Percentiles rank a stretch among this genome's conserved stretches.
Evolutionary conservation across 1,140 invertebrate species (phyloP).

Genomic region (Cherax quadricarinatus): DNA sequence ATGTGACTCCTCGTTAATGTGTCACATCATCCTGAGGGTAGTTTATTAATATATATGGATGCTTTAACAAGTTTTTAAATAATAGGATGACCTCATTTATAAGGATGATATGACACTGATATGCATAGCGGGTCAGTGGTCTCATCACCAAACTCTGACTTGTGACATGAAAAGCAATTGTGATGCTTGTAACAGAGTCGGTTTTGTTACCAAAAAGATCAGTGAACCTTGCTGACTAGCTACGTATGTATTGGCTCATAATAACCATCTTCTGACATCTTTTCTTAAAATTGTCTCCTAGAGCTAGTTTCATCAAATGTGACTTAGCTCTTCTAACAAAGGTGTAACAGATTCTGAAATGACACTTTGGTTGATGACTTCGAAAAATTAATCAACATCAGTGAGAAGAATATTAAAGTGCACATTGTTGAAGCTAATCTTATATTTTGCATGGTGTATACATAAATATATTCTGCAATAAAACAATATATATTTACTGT

Average conservation of each 20-base stretch:
- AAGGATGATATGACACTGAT: background rate
- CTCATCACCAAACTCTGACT: background rate
- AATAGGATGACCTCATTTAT: background rate
- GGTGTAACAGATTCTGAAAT: constrained; percentile 43
- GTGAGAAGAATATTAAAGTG: no score
- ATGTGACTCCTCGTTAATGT: no score
- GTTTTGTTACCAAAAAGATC: no score
- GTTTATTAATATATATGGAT: no score
- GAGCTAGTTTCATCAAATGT: constrained; percentile 31
- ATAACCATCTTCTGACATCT: background rate
- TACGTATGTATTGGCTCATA: background rate
- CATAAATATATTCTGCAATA: no score
- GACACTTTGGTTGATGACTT: constrained; percentile 3
- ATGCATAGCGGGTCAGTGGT: background rate
- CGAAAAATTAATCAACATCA: no score
- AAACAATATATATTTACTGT: no score
- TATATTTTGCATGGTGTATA: no score
- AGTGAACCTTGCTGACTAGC: background rate
- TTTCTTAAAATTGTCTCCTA: background rate
- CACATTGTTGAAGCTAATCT: no score
- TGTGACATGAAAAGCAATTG: background rate
- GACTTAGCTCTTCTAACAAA: background rate
- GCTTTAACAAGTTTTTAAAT: no score
- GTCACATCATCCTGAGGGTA: no score
- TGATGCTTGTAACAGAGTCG: background rate